phyloP scores from a whole-genome alignment of 2,888 invertebrate genomes.

The Branchipolynoe longqiensis region DNA sequence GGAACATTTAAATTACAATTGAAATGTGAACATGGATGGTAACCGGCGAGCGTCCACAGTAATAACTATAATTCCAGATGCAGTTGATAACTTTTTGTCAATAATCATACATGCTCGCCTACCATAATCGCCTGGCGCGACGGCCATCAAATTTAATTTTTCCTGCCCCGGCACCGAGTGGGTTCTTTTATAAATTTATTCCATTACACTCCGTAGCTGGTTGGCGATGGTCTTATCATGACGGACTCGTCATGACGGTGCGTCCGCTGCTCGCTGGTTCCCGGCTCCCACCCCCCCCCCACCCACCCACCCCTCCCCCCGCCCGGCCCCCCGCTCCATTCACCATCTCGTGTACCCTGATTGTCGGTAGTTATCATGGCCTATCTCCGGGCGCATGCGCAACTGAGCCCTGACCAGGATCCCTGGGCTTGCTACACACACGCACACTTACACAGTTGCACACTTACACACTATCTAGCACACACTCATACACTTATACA shows the following conservation, averaged over 20 bases:
- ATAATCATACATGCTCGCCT: neutral
- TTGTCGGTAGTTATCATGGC: neutral
- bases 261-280: neutral
- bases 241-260: neutral
- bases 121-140: neutral
- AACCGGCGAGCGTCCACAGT: neutral
- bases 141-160: constrained; percentile 2
- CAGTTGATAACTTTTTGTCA: neutral
- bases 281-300: neutral
- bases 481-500: constrained; percentile 33
- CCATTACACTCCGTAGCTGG: no score
- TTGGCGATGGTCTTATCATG: neutral
- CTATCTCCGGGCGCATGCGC: neutral
- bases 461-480: no score
- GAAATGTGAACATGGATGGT: neutral
- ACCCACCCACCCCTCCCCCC: neutral
- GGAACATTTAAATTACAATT: neutral
- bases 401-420: no score
- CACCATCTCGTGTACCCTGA: constrained; percentile 3
- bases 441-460: no score
- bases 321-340: neutral
- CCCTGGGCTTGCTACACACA: no score
- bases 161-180: neutral
- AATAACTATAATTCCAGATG: neutral
- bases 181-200: constrained; percentile 1